Evolutionary conservation across 2,113 vertebrate species (phyloP), one percentile per base, ranked within the genome.

Genomic region (Rutilus rutilus): DNA sequence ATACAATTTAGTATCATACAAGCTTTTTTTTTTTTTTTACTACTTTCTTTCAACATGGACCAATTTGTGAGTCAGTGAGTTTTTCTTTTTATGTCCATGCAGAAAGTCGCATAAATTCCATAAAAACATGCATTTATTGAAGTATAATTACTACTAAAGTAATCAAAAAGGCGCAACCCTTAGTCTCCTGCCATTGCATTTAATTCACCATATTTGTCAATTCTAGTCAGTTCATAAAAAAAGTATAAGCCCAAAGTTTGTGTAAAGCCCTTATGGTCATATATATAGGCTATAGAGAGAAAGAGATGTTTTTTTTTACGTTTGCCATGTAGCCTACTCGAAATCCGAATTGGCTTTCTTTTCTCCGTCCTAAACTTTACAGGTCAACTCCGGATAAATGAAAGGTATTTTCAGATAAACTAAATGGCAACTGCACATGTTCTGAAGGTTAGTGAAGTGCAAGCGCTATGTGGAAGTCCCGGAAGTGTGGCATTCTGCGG

Each of bases 401-500:
- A 54, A 77, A 2, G 4, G 21, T n/a, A 3, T 25, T 79, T 79
- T 50, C 45, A 50, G 36, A 25, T 7, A 33, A 67, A 33, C 42
- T 71, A 52, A n/a, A 82, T 30, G 5, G 27, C 6, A 57, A 79
- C 19, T 27, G 5, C 12, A 54, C 80, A 69, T 23, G 6, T 17
- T 83, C 11, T 73, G 42, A 71, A 33, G 64, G 17, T 83, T 25
- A 59, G 25, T 73, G 19, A 42, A 73, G 23, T 33, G 39, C n/a
- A 50, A 2, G 45, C 39, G 33, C 36, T 60, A 10, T 79, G 36
- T 30, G 47, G 65, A 45, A 69, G 80, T 76, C 62, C 71, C 64
- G 30, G 81, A 64, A 89, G 74, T 84, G 36, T 42, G 62, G 52
- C 82, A 76, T 76, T 27, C 69, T 85, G 71, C 76, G 77, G 82